Base-by-base conservation (phyloP, 2,797 vertebrate genomes). In the Eupleurogrammus muticus region DNA sequence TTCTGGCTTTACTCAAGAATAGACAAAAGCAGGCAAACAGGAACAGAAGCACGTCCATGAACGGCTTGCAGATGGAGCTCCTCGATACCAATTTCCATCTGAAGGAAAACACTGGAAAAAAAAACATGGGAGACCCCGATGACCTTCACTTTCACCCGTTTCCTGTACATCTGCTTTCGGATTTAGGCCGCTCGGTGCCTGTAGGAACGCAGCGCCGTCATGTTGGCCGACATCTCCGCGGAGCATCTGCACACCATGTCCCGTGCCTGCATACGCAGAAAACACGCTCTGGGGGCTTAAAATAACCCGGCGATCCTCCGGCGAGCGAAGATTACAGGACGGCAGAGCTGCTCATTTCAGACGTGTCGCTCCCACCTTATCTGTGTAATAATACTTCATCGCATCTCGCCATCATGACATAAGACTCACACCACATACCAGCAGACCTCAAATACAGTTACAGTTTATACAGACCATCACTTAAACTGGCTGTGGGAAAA, bases 121-220 rank as follows among this genome's bases (percentile, higher is more conserved):
- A 42, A 17, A 14, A 23, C 4, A 32, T 23, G 47, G n/a, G n/a
- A n/a, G 47, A 48, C 8, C 0, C 24, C 10, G 34, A 36, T 34
- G 38, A 47, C 47, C 21, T 48, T 0, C 19, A n/a, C 55, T 44
- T n/a, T 28, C n/a, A 24, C 14, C n/a, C 40, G 13, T 21, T 53
- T 53, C 38, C 32, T 53, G 21, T 21, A 53, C 36, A 48, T 53
- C 48, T 47, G 28, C 44, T 70, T 28, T 55, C 28, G 50, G 24
- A 21, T 28, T n/a, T 36, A 20, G 9, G 23, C 35, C 12, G 12
- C 14, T 16, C 20, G 0, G 10, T 5, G 7, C 46, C 12, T 19
- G 32, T 48, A 19, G 28, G 48, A 67, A 16, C 12, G 11, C 16
- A 34, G 17, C 36, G 23, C n/a, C 38, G 9, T 38, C 14, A 16